Percentiles rank a stretch among this genome's conserved stretches.
These are phyloP conservation scores for Periparus ater DNA, from an alignment of 2,797 vertebrate genomes.

Conservation along the genomic window DNA sequence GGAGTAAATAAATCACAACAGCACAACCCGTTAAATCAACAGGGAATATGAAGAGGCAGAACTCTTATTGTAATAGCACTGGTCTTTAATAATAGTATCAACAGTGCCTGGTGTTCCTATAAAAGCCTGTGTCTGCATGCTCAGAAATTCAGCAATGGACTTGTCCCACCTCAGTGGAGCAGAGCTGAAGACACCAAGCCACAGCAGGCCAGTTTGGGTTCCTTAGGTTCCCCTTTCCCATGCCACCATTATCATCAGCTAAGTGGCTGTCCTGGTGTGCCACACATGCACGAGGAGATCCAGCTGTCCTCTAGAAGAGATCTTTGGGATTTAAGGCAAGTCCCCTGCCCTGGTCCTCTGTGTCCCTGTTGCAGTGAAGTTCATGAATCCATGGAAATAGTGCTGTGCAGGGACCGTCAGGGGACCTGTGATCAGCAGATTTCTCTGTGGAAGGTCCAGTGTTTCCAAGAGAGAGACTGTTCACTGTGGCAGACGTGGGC, in stretches of 20 bases:
- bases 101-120: background rate
- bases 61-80: background rate
- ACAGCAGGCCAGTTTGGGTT: background rate
- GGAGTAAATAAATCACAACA: background rate
- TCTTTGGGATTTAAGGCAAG: conserved; percentile 61
- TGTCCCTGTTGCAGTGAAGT: background rate
- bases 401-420: background rate
- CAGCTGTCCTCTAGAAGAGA: background rate
- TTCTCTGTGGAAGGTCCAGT: background rate
- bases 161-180: background rate
- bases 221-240: background rate
- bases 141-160: background rate
- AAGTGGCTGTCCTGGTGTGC: background rate
- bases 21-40: background rate
- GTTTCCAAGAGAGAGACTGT: background rate
- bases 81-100: background rate
- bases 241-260: background rate
- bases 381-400: background rate
- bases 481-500: background rate
- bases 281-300: background rate
- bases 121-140: background rate
- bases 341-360: background rate
- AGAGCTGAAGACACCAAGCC: background rate
- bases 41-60: background rate
- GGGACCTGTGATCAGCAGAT: background rate